phyloP scores from a whole-genome alignment of 2,888 invertebrate species.

The Microchrysa polita region DNA sequence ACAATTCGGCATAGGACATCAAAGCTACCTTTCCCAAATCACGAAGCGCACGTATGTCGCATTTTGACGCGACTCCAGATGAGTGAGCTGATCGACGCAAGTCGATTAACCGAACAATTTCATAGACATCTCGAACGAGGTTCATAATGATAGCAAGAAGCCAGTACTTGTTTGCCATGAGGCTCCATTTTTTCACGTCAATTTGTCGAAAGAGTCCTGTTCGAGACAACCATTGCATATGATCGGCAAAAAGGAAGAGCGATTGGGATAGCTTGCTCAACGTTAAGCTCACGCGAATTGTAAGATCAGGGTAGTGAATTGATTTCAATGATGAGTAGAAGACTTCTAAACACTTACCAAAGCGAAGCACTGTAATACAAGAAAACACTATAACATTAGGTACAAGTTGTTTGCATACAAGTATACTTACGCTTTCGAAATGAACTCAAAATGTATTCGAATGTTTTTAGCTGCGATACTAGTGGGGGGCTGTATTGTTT shows the following conservation, averaged over 20 bases:
- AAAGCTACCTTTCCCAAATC: conserved; percentile 56
- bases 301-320: conserved; percentile 76
- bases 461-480: conserved; percentile 78
- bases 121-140: conserved; percentile 84
- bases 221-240: conserved; percentile 85
- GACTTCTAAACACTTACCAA: conserved; percentile 86
- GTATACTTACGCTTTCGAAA: conserved; percentile 81
- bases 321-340: conserved; percentile 78
- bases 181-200: conserved; percentile 80
- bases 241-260: conserved; percentile 84
- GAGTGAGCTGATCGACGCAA: conserved; percentile 65
- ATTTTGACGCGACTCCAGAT: conserved; percentile 57
- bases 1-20: conserved; percentile 56
- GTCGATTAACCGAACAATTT: conserved; percentile 75
- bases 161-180: conserved; percentile 84
- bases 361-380: conserved; percentile 77
- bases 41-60: conserved; percentile 54
- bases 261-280: conserved; percentile 82
- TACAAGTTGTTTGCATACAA: neutral
- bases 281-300: conserved; percentile 77
- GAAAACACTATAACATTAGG: neutral
- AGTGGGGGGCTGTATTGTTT: conserved; percentile 70
- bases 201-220: conserved; percentile 73
- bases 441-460: conserved; percentile 84
- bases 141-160: conserved; percentile 82